These are phyloP conservation scores for Ommatoiulus sabulosus DNA, from an alignment of 2,888 invertebrate genomes.

Conservation along the genomic window DNA sequence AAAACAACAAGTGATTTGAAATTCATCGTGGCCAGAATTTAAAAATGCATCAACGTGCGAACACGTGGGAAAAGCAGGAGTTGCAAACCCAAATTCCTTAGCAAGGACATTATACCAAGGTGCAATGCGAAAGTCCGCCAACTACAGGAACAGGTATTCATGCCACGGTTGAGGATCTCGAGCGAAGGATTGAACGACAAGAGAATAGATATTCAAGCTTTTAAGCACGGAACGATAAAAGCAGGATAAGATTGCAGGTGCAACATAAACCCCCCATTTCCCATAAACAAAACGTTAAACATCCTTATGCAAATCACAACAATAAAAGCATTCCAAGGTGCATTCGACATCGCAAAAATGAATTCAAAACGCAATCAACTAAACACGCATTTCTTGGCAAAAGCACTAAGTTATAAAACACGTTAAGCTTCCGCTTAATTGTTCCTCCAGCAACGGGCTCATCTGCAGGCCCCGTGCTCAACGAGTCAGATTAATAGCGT, in stretches of 20 bases:
- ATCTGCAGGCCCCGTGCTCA: background rate
- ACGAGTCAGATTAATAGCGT: background rate
- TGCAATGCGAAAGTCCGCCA: background rate
- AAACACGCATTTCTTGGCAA: background rate
- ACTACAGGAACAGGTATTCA: background rate
- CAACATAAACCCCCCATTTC: background rate
- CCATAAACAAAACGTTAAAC: background rate
- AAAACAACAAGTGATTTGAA: background rate
- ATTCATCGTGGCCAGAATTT: background rate
- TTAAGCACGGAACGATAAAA: background rate
- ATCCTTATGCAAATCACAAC: slow-evolving; percentile 12
- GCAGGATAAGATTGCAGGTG: slow-evolving; percentile 1
- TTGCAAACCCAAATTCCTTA: background rate
- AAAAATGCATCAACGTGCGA: background rate
- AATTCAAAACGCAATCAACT: background rate
- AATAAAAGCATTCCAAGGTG: background rate
- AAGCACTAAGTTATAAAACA: background rate
- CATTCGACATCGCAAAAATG: background rate
- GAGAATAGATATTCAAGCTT: background rate
- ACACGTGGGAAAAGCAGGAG: background rate
- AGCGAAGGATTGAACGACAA: too few relatives aligned
- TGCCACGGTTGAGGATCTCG: too few relatives aligned
- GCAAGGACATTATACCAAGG: background rate
- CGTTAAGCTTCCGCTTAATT: background rate
- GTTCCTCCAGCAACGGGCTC: background rate